Conservation (phyloP, 2,113 vertebrate genomes). For the Blennius ocellaris region DNA sequence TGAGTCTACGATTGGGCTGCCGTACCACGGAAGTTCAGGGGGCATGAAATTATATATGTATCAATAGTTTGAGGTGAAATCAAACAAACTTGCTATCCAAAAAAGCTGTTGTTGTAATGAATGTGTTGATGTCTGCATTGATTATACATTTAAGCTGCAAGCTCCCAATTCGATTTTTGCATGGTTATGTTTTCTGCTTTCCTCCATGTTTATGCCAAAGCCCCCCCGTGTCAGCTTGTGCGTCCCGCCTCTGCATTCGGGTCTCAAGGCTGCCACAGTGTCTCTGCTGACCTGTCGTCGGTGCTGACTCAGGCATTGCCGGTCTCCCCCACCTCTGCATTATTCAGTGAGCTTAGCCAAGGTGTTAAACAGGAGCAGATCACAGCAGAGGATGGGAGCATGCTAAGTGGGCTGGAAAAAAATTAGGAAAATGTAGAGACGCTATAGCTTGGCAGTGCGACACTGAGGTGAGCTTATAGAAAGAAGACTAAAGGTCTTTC, state of each 20-base stretch:
- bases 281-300: conserved; percentile 70
- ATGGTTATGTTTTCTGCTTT: conserved; percentile 9
- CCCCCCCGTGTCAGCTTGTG: conserved; percentile 11
- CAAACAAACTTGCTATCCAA: neutral
- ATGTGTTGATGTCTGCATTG: conserved; percentile 39
- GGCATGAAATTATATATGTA: no score
- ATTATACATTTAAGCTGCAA: conserved; percentile 53
- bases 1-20: no score
- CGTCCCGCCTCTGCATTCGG: conserved; percentile 18
- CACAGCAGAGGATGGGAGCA: conserved; percentile 45
- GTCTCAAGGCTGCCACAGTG: conserved; percentile 32
- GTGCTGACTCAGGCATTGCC: conserved; percentile 69
- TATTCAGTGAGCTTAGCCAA: conserved; percentile 72
- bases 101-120: conserved; percentile 20
- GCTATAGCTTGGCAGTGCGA: conserved; percentile 25
- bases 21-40: no score
- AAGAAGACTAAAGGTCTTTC: conserved; percentile 17
- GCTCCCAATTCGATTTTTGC: conserved; percentile 15
- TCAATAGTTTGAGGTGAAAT: no score
- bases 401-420: conserved; percentile 60
- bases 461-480: conserved; percentile 36
- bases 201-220: neutral
- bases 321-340: conserved; percentile 62
- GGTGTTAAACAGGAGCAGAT: conserved; percentile 72
- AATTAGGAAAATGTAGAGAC: conserved; percentile 22